Conservation (phyloP, 2,797 vertebrate species). For the Ceyx erithaca region DNA sequence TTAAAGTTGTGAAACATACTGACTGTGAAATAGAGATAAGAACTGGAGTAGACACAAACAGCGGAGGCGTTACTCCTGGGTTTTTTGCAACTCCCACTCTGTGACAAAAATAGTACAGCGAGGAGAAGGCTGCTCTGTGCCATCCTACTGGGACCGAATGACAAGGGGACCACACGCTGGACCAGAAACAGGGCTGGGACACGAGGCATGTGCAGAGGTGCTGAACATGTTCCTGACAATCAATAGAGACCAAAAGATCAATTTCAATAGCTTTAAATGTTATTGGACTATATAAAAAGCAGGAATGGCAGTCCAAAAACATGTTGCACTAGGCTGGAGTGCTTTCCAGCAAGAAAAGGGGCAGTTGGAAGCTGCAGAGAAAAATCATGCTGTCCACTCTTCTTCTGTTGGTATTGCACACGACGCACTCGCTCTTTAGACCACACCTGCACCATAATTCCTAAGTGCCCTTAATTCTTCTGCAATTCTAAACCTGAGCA, state of each 20-base stretch:
- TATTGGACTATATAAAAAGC: not conserved
- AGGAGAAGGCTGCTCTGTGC: not conserved
- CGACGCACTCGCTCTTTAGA: rapidly evolving
- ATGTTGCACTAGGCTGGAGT: rapidly evolving
- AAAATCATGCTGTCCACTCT: not conserved
- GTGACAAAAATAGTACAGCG: slow-evolving; percentile 26
- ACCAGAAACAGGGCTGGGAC: not conserved
- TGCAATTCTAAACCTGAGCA: not conserved
- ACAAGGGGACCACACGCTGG: rapidly evolving
- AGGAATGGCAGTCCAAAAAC: not conserved
- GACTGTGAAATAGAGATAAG: slow-evolving; percentile 45
- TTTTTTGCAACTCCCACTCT: slow-evolving; percentile 45
- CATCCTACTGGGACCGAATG: not conserved
- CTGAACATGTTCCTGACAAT: rapidly evolving
- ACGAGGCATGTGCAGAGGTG: rapidly evolving
- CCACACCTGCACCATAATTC: not conserved
- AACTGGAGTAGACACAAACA: slow-evolving; percentile 49
- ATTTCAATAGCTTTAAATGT: not conserved
- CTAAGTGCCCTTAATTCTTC: not conserved
- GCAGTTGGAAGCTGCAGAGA: not conserved
- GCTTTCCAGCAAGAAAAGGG: not conserved
- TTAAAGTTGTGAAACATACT: slow-evolving; percentile 35
- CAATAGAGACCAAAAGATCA: rapidly evolving
- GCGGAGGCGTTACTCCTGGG: not conserved
- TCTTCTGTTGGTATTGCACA: not conserved